phyloP scores from a whole-genome alignment of 2,797 vertebrate species.

The Chaenodraco wilsoni region DNA sequence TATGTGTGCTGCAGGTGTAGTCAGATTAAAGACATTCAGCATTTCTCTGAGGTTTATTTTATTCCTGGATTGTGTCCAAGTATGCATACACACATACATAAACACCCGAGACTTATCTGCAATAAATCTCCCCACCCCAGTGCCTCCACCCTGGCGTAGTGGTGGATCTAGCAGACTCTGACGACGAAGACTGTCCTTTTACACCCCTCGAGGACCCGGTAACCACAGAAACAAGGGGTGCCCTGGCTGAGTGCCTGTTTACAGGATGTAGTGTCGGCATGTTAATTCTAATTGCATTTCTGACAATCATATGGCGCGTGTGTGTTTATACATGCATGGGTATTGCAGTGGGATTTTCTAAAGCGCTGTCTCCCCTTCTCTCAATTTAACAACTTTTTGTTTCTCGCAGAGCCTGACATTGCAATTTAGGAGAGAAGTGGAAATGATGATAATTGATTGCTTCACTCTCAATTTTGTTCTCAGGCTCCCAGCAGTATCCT shows the following conservation, averaged over 20 bases:
- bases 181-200: constrained; percentile 85
- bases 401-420: neutral
- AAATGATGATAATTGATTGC: constrained; percentile 4
- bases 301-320: constrained; percentile 17
- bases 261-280: constrained; percentile 71
- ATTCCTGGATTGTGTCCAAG: neutral
- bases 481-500: constrained; percentile 99
- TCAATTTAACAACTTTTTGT: neutral
- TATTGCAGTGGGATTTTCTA: constrained; percentile 48
- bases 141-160: constrained; percentile 87
- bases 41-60: neutral
- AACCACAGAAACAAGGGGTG: constrained; percentile 75
- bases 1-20: no score
- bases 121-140: constrained; percentile 70
- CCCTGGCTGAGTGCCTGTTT: constrained; percentile 73
- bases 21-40: no score
- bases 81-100: constrained; percentile 20
- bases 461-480: constrained; percentile 35
- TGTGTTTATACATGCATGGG: constrained; percentile 27
- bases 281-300: constrained; percentile 40
- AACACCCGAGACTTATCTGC: constrained; percentile 50
- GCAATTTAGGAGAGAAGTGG: neutral
- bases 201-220: constrained; percentile 82
- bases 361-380: neutral
- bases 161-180: constrained; percentile 85